These are phyloP conservation scores for Characodon lateralis DNA, from an alignment of 2,797 vertebrate species.

Conservation along the genomic window DNA sequence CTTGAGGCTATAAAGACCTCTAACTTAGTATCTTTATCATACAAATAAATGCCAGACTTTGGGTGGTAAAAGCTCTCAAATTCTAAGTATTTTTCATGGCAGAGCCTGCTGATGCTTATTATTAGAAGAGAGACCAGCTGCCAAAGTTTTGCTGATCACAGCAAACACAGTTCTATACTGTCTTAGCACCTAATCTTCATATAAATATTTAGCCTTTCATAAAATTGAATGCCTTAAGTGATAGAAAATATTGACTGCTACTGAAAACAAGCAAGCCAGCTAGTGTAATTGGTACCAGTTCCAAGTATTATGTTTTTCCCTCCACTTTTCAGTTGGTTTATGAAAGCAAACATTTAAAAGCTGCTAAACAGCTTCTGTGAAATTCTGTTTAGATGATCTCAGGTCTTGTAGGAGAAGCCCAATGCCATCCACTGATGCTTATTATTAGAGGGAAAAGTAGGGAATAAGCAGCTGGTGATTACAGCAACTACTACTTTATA, in stretches of 20 bases:
- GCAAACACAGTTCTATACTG: slow-evolving; percentile 13
- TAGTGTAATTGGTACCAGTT: neutral
- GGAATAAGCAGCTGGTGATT: slow-evolving; percentile 28
- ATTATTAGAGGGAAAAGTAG: slow-evolving; percentile 32
- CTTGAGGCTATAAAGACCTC: slow-evolving; percentile 44
- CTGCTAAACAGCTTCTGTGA: too few species aligned
- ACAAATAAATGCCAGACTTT: slow-evolving; percentile 50
- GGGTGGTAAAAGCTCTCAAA: slow-evolving; percentile 46
- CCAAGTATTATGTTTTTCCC: neutral
- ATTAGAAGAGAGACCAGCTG: slow-evolving; percentile 19
- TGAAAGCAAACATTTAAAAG: slow-evolving; percentile 23
- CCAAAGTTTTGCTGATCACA: slow-evolving; percentile 29
- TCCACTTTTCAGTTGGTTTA: slow-evolving; percentile 34
- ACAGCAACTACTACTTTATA: slow-evolving; percentile 13
- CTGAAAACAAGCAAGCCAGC: slow-evolving; percentile 1
- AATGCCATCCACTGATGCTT: slow-evolving; percentile 19
- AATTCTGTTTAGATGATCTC: slow-evolving; percentile 7
- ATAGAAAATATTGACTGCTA: neutral
- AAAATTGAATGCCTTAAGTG: neutral
- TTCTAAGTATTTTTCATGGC: slow-evolving; percentile 28
- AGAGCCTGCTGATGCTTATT: slow-evolving; percentile 39
- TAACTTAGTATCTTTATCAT: slow-evolving; percentile 32
- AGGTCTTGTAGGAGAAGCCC: slow-evolving; percentile 32
- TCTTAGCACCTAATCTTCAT: neutral
- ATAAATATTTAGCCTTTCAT: neutral